Percentiles rank a stretch among this genome's conserved stretches.
These are phyloP conservation scores for Austrofundulus limnaeus DNA, from an alignment of 2,113 vertebrate genomes.

Conservation along the genomic window DNA sequence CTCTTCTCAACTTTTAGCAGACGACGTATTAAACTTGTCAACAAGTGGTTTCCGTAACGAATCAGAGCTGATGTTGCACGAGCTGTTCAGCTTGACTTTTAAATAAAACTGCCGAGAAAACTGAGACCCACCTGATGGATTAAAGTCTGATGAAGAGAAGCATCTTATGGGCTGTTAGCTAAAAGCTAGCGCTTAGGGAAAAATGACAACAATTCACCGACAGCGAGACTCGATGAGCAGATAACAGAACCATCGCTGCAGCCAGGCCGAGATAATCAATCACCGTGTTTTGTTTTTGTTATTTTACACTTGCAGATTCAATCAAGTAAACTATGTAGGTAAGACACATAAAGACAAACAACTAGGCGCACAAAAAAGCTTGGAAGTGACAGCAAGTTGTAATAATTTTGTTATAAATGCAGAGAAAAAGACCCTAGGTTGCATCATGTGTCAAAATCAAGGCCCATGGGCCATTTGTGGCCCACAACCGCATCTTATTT, in stretches of 20 bases:
- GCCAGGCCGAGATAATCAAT: slow-evolving; percentile 12
- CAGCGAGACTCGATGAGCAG: slow-evolving; percentile 34
- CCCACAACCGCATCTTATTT: too few species aligned
- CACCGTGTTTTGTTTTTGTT: background rate
- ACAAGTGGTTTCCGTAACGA: background rate
- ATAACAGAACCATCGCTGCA: slow-evolving; percentile 16
- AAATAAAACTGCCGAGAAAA: background rate
- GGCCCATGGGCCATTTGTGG: too few species aligned
- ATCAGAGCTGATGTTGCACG: background rate
- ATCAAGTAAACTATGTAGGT: too few species aligned
- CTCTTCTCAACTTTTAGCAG: slow-evolving; percentile 47
- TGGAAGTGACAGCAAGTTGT: too few species aligned
- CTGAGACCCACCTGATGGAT: slow-evolving; percentile 63
- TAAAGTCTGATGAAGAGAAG: slow-evolving; percentile 34
- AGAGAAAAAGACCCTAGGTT: too few species aligned
- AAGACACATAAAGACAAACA: too few species aligned
- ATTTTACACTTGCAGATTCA: too few species aligned
- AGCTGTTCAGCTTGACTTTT: background rate
- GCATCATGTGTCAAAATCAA: too few species aligned
- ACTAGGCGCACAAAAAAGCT: too few species aligned
- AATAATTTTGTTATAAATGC: too few species aligned
- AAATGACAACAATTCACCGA: slow-evolving; percentile 64
- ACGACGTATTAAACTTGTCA: background rate
- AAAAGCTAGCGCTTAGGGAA: slow-evolving; percentile 46
- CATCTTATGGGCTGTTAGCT: slow-evolving; percentile 19